phyloP scores from a whole-genome alignment of 2,797 vertebrate genomes.

The Tympanoctomys barrerae region DNA sequence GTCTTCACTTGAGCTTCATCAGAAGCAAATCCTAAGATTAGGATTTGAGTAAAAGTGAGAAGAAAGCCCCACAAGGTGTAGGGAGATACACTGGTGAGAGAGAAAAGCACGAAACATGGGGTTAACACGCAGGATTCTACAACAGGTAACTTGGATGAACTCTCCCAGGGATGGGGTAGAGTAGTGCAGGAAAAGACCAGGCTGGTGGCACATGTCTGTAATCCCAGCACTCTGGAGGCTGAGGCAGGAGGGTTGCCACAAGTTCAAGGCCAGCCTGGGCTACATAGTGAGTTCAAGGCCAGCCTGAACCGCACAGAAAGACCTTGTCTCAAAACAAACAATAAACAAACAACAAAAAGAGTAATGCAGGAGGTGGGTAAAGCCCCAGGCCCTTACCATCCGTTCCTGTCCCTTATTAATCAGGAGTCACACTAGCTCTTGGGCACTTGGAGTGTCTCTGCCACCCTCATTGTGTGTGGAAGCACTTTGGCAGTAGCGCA shows the following conservation, averaged over 20 bases:
- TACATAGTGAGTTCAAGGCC: no score
- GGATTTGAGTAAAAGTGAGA: constrained; percentile 15
- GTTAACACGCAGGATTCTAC: neutral
- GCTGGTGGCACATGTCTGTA: no score
- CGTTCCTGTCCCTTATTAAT: neutral
- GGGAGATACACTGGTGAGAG: neutral
- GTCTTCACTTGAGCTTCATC: neutral
- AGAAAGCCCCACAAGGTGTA: neutral
- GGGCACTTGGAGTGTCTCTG: neutral
- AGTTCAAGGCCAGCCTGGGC: no score
- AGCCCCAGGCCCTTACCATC: neutral
- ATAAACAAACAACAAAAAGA: no score
- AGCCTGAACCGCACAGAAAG: no score
- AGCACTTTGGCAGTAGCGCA: neutral
- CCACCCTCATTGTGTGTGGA: neutral
- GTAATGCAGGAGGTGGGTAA: neutral
- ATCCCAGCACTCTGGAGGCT: no score
- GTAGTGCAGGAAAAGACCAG: no score
- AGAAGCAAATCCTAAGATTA: constrained; percentile 22
- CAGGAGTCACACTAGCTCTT: neutral
- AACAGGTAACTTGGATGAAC: neutral
- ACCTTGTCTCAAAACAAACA: no score
- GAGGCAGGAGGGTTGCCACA: no score
- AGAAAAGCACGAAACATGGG: neutral
- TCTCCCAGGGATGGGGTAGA: neutral